Percentiles rank a stretch among this genome's conserved stretches.
Conservation (phyloP, 1,140 invertebrate genomes). For the Oedothorax gibbosus region DNA sequence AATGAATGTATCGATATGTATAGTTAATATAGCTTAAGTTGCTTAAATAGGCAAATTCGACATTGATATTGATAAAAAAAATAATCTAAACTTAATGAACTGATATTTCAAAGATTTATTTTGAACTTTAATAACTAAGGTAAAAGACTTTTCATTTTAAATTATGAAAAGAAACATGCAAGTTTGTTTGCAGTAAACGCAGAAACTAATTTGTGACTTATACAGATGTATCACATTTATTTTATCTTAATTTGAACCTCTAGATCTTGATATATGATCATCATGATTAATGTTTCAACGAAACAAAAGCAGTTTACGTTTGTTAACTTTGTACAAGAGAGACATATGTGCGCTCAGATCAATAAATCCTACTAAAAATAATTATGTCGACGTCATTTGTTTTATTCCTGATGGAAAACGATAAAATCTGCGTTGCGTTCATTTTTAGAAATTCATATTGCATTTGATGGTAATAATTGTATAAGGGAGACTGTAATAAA, state of each 20-base stretch:
- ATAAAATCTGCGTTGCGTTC: constrained; percentile 40
- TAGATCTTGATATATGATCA: constrained; percentile 28
- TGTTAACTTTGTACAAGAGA: constrained; percentile 10
- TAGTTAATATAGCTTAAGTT: too few relatives aligned
- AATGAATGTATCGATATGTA: too few relatives aligned
- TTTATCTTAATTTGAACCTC: constrained; percentile 16
- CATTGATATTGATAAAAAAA: too few relatives aligned
- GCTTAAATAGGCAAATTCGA: too few relatives aligned
- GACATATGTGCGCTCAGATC: constrained; percentile 1
- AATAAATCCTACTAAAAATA: constrained; percentile 13
- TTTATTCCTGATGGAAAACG: constrained; percentile 5
- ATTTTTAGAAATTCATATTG: constrained; percentile 32
- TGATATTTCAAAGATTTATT: too few relatives aligned
- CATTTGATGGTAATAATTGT: too few relatives aligned
- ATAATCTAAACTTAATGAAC: too few relatives aligned
- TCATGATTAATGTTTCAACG: constrained; percentile 22
- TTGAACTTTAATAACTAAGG: too few relatives aligned
- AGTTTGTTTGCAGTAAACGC: too few relatives aligned
- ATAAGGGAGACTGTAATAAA: neutral
- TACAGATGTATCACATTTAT: neutral
- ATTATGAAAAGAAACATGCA: too few relatives aligned
- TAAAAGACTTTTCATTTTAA: too few relatives aligned
- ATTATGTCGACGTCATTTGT: neutral
- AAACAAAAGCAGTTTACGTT: constrained; percentile 26
- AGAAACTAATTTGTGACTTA: too few relatives aligned